phyloP scores from a whole-genome alignment of 2,113 vertebrate species.

The Atractosteus spatula region DNA sequence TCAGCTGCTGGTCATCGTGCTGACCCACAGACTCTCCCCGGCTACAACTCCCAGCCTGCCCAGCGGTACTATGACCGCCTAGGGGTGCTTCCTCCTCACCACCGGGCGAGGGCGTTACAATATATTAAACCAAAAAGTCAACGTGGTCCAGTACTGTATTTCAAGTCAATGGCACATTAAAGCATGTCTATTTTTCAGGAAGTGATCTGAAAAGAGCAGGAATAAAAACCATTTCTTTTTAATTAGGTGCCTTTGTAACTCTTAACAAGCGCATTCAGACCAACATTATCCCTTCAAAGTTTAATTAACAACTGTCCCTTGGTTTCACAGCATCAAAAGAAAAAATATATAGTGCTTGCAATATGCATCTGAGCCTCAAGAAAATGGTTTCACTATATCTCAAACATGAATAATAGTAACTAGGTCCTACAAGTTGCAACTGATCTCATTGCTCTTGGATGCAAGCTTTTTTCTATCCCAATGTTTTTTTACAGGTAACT shows the following conservation, averaged over 20 bases:
- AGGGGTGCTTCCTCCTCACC: too few species aligned
- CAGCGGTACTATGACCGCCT: not conserved
- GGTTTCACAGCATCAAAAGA: constrained; percentile 63
- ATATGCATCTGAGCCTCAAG: not conserved
- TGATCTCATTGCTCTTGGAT: constrained; percentile 15
- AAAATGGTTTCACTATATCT: not conserved
- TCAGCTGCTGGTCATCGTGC: too few species aligned
- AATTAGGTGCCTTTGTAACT: constrained; percentile 64
- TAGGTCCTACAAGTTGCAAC: constrained; percentile 23
- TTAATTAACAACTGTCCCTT: constrained; percentile 68
- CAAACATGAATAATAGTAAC: not conserved
- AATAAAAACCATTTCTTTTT: constrained; percentile 63
- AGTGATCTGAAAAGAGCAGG: constrained; percentile 46
- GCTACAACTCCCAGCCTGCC: not conserved
- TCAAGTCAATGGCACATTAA: constrained; percentile 52
- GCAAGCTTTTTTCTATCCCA: constrained; percentile 29
- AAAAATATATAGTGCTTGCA: not conserved
- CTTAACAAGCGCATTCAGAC: constrained; percentile 59
- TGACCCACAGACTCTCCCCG: not conserved
- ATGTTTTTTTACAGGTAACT: constrained; percentile 29
- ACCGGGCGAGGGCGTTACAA: too few species aligned
- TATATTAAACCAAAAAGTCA: not conserved
- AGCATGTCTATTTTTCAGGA: constrained; percentile 45
- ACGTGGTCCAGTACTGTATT: constrained; percentile 39
- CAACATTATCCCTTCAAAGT: constrained; percentile 64